These are phyloP conservation scores for Addax nasomaculatus DNA, from an alignment of 2,113 vertebrate genomes.

Conservation along the genomic window DNA sequence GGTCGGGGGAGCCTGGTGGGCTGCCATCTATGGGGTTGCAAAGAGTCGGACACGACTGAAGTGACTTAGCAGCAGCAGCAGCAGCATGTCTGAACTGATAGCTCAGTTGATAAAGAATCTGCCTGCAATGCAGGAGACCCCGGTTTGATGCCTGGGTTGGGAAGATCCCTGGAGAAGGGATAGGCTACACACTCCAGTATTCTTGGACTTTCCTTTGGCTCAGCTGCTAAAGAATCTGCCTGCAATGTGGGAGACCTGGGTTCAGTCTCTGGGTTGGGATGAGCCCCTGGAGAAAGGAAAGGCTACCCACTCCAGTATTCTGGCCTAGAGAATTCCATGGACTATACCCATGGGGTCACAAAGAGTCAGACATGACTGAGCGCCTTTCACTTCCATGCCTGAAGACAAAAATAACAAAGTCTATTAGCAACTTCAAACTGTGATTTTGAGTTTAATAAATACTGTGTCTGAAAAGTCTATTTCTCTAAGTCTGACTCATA, in stretches of 20 bases:
- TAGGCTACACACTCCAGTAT: background rate
- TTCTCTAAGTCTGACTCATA: background rate
- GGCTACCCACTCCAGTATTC: background rate
- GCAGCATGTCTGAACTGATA: background rate
- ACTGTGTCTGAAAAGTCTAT: background rate
- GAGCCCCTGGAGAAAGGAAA: background rate
- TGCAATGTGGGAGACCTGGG: background rate
- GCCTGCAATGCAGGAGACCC: background rate
- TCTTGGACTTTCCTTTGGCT: background rate
- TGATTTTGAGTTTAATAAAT: background rate
- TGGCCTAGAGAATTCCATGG: background rate
- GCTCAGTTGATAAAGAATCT: background rate
- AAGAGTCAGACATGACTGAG: background rate
- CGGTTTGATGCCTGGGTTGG: background rate
- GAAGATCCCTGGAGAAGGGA: fast-evolving
- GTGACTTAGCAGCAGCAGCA: no score
- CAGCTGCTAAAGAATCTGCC: background rate
- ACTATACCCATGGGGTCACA: background rate
- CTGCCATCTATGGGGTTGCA: no score
- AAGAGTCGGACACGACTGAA: no score
- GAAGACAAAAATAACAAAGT: background rate
- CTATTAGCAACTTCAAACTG: background rate
- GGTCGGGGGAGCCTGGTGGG: no score
- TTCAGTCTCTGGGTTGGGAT: background rate
- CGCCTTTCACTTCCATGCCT: background rate